phyloP scores from a whole-genome alignment of 2,113 vertebrate genomes.

The Syrmaticus mikado region DNA sequence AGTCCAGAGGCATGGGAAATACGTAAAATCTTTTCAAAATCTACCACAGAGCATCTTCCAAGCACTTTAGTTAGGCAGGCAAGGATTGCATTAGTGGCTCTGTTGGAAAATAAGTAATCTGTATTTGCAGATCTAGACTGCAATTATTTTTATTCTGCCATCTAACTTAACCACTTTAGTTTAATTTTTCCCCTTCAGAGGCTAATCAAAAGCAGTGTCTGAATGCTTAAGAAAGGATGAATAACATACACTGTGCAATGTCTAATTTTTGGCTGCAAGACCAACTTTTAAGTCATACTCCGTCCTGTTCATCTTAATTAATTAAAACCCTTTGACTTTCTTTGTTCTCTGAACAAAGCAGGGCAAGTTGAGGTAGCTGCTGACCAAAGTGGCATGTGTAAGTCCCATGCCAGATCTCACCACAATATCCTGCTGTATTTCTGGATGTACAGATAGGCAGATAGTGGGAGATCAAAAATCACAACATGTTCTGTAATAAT shows the following conservation, averaged over 20 bases:
- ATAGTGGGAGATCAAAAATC: background rate
- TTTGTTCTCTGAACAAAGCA: background rate
- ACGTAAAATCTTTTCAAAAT: background rate
- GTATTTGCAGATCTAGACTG: background rate
- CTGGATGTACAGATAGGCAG: background rate
- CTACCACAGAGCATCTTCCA: background rate
- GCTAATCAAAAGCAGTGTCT: background rate
- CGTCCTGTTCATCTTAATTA: background rate
- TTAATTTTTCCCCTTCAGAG: background rate
- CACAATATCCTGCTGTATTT: background rate
- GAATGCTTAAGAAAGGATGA: background rate
- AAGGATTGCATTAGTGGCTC: background rate
- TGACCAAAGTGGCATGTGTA: background rate
- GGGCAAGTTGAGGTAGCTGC: background rate
- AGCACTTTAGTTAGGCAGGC: background rate
- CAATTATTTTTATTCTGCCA: background rate
- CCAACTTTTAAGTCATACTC: background rate
- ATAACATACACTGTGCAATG: background rate
- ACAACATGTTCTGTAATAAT: background rate
- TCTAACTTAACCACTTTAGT: background rate
- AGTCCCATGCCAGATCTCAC: background rate
- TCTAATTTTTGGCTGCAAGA: background rate
- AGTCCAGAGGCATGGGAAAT: background rate
- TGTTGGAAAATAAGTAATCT: background rate
- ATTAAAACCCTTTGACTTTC: background rate